phyloP scores from a whole-genome alignment of 2,113 vertebrate species.

The Cyphomyrus plagiostoma region DNA sequence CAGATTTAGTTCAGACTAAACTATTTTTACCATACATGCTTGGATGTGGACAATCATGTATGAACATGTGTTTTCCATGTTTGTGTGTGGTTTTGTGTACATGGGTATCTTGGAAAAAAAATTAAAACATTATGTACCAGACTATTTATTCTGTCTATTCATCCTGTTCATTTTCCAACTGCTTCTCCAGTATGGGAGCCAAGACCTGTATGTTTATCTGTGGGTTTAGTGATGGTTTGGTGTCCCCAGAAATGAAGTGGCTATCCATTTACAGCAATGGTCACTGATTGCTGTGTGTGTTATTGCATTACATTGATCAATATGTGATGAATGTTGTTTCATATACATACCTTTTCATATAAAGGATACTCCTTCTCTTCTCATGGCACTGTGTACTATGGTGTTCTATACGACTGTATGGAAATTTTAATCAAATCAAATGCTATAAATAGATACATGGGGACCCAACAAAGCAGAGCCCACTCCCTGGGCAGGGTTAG shows the following conservation, averaged over 20 bases:
- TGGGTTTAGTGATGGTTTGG: not conserved
- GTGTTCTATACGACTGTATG: not conserved
- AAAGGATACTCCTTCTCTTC: not conserved
- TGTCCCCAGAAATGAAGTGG: not conserved
- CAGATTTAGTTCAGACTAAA: not conserved
- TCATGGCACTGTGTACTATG: not conserved
- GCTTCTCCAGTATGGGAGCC: not conserved
- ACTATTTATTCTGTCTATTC: not conserved
- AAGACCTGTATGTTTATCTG: not conserved
- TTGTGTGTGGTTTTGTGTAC: not conserved
- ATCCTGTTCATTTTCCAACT: not conserved
- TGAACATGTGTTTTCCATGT: not conserved
- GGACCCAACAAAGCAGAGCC: not conserved
- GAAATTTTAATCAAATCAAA: not conserved
- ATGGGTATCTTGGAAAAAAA: not conserved
- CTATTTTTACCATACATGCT: not conserved
- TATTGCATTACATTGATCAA: not conserved
- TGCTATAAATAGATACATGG: not conserved
- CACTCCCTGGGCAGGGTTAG: not conserved
- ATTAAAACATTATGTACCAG: not conserved
- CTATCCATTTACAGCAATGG: not conserved
- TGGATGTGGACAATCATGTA: not conserved
- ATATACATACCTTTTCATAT: not conserved
- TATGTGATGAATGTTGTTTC: not conserved
- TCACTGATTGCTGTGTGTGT: not conserved